Percentiles rank a stretch among this genome's conserved stretches.
Conservation (phyloP, 2,113 vertebrate species). For the Rhineura floridana region DNA sequence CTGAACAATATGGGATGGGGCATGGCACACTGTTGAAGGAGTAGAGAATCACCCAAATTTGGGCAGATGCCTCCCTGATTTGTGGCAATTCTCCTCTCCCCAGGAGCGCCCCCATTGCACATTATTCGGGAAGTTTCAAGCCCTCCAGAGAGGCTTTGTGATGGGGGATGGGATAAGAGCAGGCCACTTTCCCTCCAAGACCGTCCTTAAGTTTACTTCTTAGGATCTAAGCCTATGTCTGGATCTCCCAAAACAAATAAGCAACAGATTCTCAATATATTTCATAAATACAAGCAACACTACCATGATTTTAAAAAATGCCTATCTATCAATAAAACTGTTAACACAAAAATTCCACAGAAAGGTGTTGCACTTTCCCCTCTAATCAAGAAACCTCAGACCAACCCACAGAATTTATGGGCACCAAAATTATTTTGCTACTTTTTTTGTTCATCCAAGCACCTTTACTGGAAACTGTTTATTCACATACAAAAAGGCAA, state of each 20-base stretch:
- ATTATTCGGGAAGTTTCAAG: not conserved
- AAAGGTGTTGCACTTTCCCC: not conserved
- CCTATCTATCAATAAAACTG: not conserved
- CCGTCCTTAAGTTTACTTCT: not conserved
- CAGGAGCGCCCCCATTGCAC: too few relatives aligned
- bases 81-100: not conserved
- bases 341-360: not conserved
- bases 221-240: too few relatives aligned
- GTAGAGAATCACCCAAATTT: too few relatives aligned
- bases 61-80: not conserved
- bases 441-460: constrained; percentile 22
- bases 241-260: not conserved
- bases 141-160: not conserved
- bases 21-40: not conserved
- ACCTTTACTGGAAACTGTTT: constrained; percentile 11
- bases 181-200: not conserved
- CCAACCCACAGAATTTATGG: constrained; percentile 33
- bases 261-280: not conserved
- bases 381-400: constrained; percentile 26
- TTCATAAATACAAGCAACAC: not conserved
- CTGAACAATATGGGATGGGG: not conserved
- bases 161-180: too few relatives aligned
- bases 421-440: constrained; percentile 32
- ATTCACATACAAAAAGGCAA: constrained; percentile 32
- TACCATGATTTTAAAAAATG: not conserved